Conservation (phyloP, 2,113 vertebrate genomes). For the Pseudorasbora parva region DNA sequence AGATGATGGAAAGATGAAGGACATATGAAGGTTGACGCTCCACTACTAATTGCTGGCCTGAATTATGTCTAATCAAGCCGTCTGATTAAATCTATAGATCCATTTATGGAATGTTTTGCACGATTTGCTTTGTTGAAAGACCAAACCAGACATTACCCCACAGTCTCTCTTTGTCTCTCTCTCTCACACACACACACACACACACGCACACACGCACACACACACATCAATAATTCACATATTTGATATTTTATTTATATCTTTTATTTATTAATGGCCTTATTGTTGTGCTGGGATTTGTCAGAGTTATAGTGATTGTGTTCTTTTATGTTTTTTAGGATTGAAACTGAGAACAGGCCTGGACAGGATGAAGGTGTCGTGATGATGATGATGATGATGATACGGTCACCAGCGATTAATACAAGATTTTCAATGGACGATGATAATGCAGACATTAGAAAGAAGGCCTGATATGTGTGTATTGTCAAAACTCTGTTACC, state of each 20-base stretch:
- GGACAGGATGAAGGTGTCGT: background rate
- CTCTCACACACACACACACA: background rate
- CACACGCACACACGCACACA: constrained; percentile 18
- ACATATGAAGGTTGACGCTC: background rate
- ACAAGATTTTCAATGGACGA: background rate
- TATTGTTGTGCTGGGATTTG: constrained; percentile 54
- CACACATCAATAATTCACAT: constrained; percentile 69
- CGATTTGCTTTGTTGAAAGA: background rate
- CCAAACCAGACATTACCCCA: constrained; percentile 49
- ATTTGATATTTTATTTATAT: constrained; percentile 76
- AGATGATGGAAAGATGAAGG: too few relatives aligned
- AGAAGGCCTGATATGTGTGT: background rate
- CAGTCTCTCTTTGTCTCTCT: constrained; percentile 29
- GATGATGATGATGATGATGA: background rate
- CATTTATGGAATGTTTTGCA: constrained; percentile 17
- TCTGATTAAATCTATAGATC: background rate
- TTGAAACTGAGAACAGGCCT: background rate
- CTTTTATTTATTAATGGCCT: constrained; percentile 79
- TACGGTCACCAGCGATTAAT: background rate
- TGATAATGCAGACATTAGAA: background rate
- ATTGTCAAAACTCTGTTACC: too few relatives aligned
- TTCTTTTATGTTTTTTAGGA: background rate
- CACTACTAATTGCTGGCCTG: background rate
- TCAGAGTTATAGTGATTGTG: background rate
- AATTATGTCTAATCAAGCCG: background rate